A percentile compares a stretch with the other conserved stretches of the same genome.
Evolutionary conservation across 2,113 vertebrate species (phyloP).

Genomic region (Ammodytes dubius): DNA sequence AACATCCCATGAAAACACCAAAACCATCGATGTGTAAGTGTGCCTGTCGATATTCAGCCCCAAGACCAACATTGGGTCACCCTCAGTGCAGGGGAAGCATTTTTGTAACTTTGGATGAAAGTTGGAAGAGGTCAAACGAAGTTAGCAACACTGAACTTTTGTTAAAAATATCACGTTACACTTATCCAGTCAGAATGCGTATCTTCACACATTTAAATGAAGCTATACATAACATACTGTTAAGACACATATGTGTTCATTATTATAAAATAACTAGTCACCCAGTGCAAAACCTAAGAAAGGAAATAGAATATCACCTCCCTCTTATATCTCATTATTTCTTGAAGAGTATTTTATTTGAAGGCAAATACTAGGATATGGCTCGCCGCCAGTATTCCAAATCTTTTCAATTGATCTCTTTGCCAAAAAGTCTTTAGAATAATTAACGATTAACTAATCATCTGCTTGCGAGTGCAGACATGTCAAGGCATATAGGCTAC

Average conservation of each 20-base stretch:
- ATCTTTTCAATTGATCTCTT: background rate
- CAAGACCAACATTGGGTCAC: background rate
- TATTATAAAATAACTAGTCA: background rate
- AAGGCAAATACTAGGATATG: background rate
- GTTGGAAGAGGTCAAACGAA: background rate
- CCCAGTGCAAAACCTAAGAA: background rate
- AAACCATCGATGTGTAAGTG: background rate
- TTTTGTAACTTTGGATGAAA: background rate
- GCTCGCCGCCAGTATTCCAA: background rate
- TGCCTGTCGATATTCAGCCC: background rate
- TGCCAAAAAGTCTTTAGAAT: too few relatives aligned
- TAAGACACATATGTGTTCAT: background rate
- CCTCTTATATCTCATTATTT: background rate
- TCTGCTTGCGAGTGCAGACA: background rate
- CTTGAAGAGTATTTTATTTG: background rate
- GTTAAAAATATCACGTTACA: background rate
- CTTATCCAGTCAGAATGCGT: background rate
- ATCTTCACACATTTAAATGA: too few relatives aligned
- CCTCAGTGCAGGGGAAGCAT: background rate
- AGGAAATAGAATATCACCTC: background rate
- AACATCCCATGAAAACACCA: background rate
- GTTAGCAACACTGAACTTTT: background rate
- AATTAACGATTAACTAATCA: background rate
- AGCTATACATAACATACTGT: too few relatives aligned
- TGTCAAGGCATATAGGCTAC: background rate